These are phyloP conservation scores for Torymus aiolomorphi DNA, from an alignment of 2,888 invertebrate genomes.

Conservation along the genomic window DNA sequence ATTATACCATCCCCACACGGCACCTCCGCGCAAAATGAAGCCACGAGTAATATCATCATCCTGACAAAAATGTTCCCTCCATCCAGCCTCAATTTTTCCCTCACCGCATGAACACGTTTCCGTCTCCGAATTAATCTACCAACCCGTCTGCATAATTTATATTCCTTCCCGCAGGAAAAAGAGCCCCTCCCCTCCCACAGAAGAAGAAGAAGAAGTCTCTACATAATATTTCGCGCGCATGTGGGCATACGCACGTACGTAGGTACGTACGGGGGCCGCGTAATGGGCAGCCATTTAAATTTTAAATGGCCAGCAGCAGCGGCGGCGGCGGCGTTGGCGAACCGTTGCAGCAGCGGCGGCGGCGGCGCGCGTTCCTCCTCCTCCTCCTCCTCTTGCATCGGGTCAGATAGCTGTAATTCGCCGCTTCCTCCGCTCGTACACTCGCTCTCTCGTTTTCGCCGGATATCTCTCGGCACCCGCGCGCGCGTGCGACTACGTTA, in stretches of 20 bases:
- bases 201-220: too few species aligned
- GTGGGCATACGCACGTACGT: not conserved
- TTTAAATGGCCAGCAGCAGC: slow-evolving; percentile 65
- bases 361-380: slow-evolving; percentile 2
- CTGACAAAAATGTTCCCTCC: too few species aligned
- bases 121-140: too few species aligned
- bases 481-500: not conserved
- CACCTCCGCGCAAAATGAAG: too few species aligned
- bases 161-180: too few species aligned
- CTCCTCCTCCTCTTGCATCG: slow-evolving; percentile 43
- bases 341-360: slow-evolving; percentile 59
- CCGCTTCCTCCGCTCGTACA: slow-evolving; percentile 56
- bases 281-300: slow-evolving; percentile 68
- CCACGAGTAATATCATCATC: too few species aligned
- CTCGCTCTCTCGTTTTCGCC: slow-evolving; percentile 37
- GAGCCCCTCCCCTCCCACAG: too few species aligned
- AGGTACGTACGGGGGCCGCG: slow-evolving; percentile 59
- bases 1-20: too few species aligned
- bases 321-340: slow-evolving; percentile 53
- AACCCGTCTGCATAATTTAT: too few species aligned
- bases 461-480: slow-evolving; percentile 13
- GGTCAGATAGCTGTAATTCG: slow-evolving; percentile 68
- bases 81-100: too few species aligned
- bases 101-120: too few species aligned
- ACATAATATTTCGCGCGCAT: slow-evolving; percentile 2